Base-by-base conservation (phyloP, 2,888 invertebrate species). In the Drosophila histrio region DNA sequence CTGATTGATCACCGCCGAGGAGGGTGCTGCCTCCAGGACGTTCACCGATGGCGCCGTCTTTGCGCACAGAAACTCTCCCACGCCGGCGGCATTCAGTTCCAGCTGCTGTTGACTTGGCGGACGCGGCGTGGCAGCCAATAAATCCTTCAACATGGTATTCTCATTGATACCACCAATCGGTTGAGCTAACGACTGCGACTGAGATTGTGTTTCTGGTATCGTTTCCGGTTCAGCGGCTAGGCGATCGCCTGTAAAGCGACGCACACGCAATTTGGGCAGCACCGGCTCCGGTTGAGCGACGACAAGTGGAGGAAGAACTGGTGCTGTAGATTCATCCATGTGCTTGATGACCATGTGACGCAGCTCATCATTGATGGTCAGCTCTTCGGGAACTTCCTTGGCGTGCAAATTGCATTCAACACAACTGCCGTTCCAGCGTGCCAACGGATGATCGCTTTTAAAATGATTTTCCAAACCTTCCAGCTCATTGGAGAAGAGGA, bases 351-450 rank as follows among this genome's bases (percentile, higher is more conserved):
- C 47, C 87, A 92, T 82, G 63, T 92, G 91, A 2, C 72, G 77
- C 13, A 91, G 68, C 67, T 92, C 91, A 3, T 61, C 49, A 0
- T 9, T 17, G 7, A 85, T 69, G 17, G 44, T 56, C 0, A 39
- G 22, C 4, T n/a, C 26, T 0, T 8, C 6, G 22, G 22, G 3
- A 13, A 9, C 7, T 6, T 4, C 13, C n/a, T 28, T 22, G 1
- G 77, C 24, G 17, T 81, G 64, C 2, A 54, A 26, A 79, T 92
- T 92, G 72, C 94, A 94, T 9, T 92, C 73, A 49, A 80, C 90
- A 79, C 94, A 94, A 76, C 92, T 93, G 1, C 94, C 94, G 65
- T 93, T 93, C 94, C 94, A 94, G 19, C 84, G 88, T 24, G 93
- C 92, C n/a, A 62, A 47, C 0, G 81, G 73, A 77, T 92, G 92